Base-by-base conservation (phyloP, 2,888 invertebrate species). In the Thera obeliscata region DNA sequence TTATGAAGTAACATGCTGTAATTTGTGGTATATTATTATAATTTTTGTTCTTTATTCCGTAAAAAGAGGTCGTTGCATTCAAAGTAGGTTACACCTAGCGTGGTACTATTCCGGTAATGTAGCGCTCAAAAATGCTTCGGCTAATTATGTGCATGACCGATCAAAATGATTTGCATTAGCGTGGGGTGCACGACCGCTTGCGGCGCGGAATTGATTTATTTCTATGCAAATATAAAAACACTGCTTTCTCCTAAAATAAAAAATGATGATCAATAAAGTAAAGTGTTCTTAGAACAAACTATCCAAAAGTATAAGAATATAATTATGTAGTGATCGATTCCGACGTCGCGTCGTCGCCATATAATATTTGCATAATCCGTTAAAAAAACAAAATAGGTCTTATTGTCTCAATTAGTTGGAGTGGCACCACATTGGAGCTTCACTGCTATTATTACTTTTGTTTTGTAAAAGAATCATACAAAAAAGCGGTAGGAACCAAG, bases 1-100 rank as follows among this genome's bases (percentile, higher is more conserved):
- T 22, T 1, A 22, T 22, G 22, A 22, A 22, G 22, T 22, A 22
- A 1, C 22, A 22, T 22, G 22, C 22, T 22, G 22, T 22, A 22
- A 22, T 22, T 22, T 22, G 22, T 22, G 22, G n/a, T n/a, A n/a
- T n/a, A n/a, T n/a, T n/a, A n/a, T n/a, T n/a, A n/a, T n/a, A n/a
- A n/a, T 38, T 41, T 48, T 41, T 41, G 48, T 22, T 22, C 55
- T 59, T 48, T n/a, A 9, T 49, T 38, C 6, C 49, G 49, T 38
- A 7, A 63, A 68, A 63, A 56, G 62, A 50, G 71, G 70, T 64
- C 69, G 66, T 66, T 66, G 62, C 57, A 62, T 50, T 64, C 62
- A 60, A 75, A 72, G 57, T 75, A 61, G 73, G 73, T 72, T 70
- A 73, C 67, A 64, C 57, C 48, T 46, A 55, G 61, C 63, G 48